Conservation (phyloP, 2,888 invertebrate species). For the Parasteatoda lunata region DNA sequence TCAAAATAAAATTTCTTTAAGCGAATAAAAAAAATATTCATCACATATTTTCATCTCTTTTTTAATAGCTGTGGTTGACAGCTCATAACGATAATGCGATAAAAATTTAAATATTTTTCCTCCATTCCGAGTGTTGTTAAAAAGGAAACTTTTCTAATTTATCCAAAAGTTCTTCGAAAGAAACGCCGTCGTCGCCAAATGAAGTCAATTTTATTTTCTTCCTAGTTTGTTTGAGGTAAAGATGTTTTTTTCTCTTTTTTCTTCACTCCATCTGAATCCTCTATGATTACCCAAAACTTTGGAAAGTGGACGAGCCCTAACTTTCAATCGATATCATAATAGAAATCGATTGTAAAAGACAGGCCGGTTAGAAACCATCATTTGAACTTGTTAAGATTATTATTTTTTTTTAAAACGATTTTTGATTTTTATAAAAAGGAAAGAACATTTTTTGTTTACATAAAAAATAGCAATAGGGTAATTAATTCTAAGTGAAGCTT, state of each 20-base stretch:
- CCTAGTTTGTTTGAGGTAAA: neutral
- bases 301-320: conserved; percentile 33
- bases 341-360: conserved; percentile 57
- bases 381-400: neutral
- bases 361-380: conserved; percentile 23
- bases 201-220: neutral
- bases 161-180: neutral
- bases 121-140: neutral
- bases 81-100: neutral
- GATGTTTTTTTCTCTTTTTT: neutral
- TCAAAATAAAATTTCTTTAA: no score
- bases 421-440: neutral
- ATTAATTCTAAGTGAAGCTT: neutral
- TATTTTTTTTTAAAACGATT: neutral
- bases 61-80: no score
- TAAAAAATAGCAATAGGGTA: neutral
- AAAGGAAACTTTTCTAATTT: neutral
- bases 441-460: neutral
- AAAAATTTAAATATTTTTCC: neutral
- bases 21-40: no score
- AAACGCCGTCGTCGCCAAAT: neutral
- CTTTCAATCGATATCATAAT: conserved; percentile 52
- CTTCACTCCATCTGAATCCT: neutral
- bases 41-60: no score
- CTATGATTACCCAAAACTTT: conserved; percentile 42